These are phyloP conservation scores for Sebastes flavidus DNA, from an alignment of 2,797 vertebrate species.

Conservation along the genomic window DNA sequence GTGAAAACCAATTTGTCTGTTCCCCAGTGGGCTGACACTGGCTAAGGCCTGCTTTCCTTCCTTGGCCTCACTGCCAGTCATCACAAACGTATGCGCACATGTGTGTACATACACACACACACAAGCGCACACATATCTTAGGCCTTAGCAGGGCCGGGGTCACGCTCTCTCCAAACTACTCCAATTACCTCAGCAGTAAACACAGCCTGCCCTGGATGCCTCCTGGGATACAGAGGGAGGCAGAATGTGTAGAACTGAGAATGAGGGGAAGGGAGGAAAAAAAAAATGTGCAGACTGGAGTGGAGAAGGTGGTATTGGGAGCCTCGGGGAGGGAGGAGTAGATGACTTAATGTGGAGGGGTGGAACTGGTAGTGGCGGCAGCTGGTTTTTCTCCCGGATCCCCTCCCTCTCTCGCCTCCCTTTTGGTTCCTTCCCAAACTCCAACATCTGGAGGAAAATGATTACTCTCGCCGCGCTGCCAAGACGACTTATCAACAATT, in stretches of 20 bases:
- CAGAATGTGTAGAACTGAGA: conserved; percentile 52
- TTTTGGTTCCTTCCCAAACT: conserved; percentile 72
- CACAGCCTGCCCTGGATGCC: conserved; percentile 68
- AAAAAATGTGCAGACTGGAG: conserved; percentile 6
- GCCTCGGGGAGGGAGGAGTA: conserved; percentile 56
- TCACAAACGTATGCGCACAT: conserved; percentile 43
- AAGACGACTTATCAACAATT: conserved; percentile 78
- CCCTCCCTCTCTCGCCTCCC: conserved; percentile 49
- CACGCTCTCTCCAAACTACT: conserved; percentile 74
- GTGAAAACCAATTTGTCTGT: conserved; percentile 78
- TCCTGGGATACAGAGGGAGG: conserved; percentile 63
- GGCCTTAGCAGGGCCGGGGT: conserved; percentile 62
- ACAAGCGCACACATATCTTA: not conserved
- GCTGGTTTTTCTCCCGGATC: conserved; percentile 54
- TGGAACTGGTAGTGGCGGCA: conserved; percentile 60
- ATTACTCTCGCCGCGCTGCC: conserved; percentile 72
- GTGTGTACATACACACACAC: not conserved
- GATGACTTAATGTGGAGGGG: conserved; percentile 68
- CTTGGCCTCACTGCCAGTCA: conserved; percentile 72
- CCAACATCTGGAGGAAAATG: conserved; percentile 81
- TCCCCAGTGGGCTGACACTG: conserved; percentile 76
- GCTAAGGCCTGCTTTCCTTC: conserved; percentile 68
- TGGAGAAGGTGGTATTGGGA: conserved; percentile 38
- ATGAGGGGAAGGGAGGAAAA: not conserved
- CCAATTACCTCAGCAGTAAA: conserved; percentile 81